These are phyloP conservation scores for Eulemur macaco DNA, from an alignment of 2,113 vertebrate species.

Conservation along the genomic window DNA sequence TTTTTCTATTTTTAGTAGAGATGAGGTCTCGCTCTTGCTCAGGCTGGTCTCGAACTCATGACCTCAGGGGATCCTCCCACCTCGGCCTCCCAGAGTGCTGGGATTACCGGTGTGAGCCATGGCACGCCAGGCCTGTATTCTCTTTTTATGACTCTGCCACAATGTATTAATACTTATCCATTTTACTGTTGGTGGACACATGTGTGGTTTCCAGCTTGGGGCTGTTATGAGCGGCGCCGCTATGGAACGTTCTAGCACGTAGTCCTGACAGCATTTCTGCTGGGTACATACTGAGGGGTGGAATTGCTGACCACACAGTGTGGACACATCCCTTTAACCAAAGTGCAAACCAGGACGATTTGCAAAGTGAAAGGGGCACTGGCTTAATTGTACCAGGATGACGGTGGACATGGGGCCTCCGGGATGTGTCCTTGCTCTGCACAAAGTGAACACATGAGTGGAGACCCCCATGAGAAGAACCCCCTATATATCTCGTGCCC, in stretches of 20 bases:
- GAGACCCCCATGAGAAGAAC: neutral
- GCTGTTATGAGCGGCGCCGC: neutral
- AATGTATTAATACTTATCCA: no score
- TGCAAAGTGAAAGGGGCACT: neutral
- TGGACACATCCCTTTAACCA: neutral
- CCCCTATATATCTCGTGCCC: neutral
- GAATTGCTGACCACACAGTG: neutral
- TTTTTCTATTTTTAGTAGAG: no score
- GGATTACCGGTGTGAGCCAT: no score
- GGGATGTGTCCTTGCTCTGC: neutral
- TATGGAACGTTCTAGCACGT: neutral
- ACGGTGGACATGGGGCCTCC: neutral
- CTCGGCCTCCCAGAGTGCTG: no score
- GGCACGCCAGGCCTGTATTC: no score
- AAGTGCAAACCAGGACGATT: neutral
- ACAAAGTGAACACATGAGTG: neutral
- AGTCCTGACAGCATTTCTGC: neutral
- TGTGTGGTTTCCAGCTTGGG: neutral
- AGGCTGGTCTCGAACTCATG: no score
- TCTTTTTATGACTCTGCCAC: neutral
- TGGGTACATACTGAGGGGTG: neutral
- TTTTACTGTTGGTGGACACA: no score
- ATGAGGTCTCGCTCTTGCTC: no score
- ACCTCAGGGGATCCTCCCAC: no score
- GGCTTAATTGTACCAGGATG: neutral